Conservation (phyloP, 2,113 vertebrate species). For the Lepus americanus region DNA sequence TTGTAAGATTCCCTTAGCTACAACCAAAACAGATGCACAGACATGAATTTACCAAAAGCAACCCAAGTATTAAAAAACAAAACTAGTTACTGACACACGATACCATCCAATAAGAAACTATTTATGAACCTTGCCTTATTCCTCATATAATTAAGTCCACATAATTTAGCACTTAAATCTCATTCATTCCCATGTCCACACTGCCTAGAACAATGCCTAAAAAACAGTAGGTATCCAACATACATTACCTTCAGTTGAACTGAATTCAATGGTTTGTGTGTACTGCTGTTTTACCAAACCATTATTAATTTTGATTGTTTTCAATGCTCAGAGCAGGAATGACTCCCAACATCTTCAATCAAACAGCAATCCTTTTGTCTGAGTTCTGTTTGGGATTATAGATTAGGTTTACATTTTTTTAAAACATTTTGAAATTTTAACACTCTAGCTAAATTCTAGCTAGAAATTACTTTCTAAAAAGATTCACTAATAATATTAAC, state of each 20-base stretch:
- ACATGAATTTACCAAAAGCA: background rate
- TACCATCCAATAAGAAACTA: conserved; percentile 6
- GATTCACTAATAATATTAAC: conserved; percentile 69
- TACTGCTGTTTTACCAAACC: background rate
- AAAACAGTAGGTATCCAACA: background rate
- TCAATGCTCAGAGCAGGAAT: background rate
- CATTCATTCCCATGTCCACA: background rate
- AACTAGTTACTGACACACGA: background rate
- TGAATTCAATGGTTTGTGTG: background rate
- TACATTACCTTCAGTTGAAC: background rate
- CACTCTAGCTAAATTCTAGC: conserved; percentile 49
- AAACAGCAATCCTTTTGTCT: conserved; percentile 9
- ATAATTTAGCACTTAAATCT: background rate
- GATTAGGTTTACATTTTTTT: background rate
- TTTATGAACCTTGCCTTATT: background rate
- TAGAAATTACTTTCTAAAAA: conserved; percentile 81
- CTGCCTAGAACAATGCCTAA: background rate
- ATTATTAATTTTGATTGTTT: background rate
- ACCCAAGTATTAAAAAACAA: background rate
- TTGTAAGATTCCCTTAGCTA: background rate
- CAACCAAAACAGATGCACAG: background rate
- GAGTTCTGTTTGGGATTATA: background rate
- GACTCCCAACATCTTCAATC: background rate
- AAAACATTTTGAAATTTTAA: background rate
- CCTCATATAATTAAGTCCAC: background rate